Evolutionary conservation across 2,797 vertebrate species (phyloP).

Genomic region (Columba guinea): DNA sequence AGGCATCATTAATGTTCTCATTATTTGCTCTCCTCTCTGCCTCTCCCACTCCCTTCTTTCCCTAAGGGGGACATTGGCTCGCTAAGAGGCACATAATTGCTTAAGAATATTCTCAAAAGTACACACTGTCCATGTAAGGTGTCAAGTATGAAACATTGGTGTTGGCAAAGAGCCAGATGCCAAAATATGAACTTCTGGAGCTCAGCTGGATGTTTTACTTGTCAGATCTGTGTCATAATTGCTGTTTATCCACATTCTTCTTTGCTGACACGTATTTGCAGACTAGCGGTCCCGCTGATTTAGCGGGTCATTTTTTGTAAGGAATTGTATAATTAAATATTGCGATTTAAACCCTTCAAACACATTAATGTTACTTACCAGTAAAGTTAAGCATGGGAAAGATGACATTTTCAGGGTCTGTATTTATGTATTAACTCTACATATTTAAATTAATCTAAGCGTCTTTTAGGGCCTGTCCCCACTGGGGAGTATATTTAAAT

Average conservation of each 20-base stretch:
- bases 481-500: neutral
- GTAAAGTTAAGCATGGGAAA: constrained; percentile 11
- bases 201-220: constrained; percentile 48
- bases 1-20: constrained; percentile 20
- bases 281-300: neutral
- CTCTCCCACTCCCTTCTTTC: constrained; percentile 35
- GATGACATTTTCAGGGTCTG: neutral
- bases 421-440: neutral
- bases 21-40: neutral
- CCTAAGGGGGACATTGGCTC: neutral
- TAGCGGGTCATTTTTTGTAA: neutral
- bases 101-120: constrained; percentile 39
- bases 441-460: neutral
- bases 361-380: neutral
- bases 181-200: constrained; percentile 47
- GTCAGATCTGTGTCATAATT: constrained; percentile 52
- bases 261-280: constrained; percentile 47
- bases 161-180: constrained; percentile 33
- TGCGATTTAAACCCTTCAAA: constrained; percentile 48
- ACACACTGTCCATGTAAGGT: constrained; percentile 39
- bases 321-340: constrained; percentile 23
- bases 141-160: constrained; percentile 35
- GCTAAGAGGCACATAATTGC: constrained; percentile 19
- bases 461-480: neutral
- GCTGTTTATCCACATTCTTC: constrained; percentile 69